phyloP scores from a whole-genome alignment of 2,888 invertebrate genomes.

The Tachina grossa region DNA sequence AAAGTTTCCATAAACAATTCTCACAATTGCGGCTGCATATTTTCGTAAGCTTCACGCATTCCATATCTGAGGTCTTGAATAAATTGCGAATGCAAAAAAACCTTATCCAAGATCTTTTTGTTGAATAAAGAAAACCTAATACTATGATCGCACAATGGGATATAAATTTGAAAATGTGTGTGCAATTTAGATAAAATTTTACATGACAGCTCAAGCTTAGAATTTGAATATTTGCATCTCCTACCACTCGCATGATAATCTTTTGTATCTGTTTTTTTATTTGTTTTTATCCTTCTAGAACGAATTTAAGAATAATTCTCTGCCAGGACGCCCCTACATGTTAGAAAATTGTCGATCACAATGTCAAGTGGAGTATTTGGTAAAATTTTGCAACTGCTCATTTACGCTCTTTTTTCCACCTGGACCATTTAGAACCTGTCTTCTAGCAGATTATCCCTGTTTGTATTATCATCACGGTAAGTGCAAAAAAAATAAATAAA shows the following conservation, averaged over 20 bases:
- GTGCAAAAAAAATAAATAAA: not conserved
- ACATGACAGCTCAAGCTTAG: too few species aligned
- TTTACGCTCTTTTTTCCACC: conserved; percentile 80
- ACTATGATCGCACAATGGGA: too few species aligned
- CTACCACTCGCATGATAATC: not conserved
- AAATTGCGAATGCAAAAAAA: too few species aligned
- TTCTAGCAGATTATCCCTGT: conserved; percentile 77
- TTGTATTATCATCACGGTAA: conserved; percentile 74
- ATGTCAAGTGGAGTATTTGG: conserved; percentile 80
- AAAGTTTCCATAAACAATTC: too few species aligned
- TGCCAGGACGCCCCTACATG: conserved; percentile 79
- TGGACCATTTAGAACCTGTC: conserved; percentile 73
- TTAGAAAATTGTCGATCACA: conserved; percentile 80
- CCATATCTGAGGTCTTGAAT: too few species aligned
- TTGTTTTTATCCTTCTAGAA: conserved; percentile 42
- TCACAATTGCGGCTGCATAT: too few species aligned
- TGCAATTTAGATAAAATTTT: too few species aligned
- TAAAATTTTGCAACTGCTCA: conserved; percentile 81
- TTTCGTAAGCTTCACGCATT: too few species aligned
- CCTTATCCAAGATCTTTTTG: too few species aligned
- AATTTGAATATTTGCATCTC: too few species aligned
- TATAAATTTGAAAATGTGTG: too few species aligned
- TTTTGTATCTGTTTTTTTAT: not conserved
- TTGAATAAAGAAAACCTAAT: too few species aligned
- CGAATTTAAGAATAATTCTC: conserved; percentile 75